A percentile compares a stretch with the other conserved stretches of the same genome.
Conservation (phyloP, 2,113 vertebrate genomes). For the Choloepus hoffmanni region DNA sequence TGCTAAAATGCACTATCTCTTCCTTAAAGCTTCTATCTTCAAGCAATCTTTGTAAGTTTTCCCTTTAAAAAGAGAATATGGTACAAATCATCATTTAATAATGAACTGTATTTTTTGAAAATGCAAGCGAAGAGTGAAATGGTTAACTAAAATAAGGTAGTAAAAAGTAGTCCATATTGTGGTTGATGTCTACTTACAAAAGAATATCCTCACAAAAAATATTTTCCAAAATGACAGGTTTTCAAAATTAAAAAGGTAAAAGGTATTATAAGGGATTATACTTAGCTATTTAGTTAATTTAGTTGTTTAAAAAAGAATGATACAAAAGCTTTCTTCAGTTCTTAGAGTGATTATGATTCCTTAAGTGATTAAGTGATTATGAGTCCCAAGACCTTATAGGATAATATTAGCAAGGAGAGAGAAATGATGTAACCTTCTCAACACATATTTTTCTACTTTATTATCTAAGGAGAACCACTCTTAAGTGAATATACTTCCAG, state of each 20-base stretch:
- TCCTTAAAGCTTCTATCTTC: constrained; percentile 98
- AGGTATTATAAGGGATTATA: background rate
- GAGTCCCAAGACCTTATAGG: constrained; percentile 2
- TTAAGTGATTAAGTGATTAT: background rate
- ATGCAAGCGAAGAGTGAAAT: background rate
- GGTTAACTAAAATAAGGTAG: background rate
- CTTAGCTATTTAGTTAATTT: background rate
- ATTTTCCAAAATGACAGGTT: background rate
- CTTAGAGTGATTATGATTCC: background rate
- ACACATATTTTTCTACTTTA: constrained; percentile 43
- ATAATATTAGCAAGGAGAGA: constrained; percentile 15
- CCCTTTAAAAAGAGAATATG: constrained; percentile 86
- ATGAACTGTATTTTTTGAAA: background rate
- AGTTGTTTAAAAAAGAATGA: background rate
- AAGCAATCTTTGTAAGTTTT: constrained; percentile 94
- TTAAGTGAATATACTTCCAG: constrained; percentile 5
- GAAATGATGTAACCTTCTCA: constrained; percentile 17
- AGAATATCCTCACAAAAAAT: constrained; percentile 1
- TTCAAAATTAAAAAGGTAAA: constrained; percentile 42
- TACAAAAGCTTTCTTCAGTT: constrained; percentile 24
- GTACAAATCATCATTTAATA: background rate
- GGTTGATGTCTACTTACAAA: background rate
- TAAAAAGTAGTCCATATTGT: background rate
- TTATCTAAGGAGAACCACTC: constrained; percentile 5
- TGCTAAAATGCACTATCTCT: constrained; percentile 96